Evolutionary conservation across 2,888 invertebrate species (phyloP).

Genomic region (Heterodera filipjevi): DNA sequence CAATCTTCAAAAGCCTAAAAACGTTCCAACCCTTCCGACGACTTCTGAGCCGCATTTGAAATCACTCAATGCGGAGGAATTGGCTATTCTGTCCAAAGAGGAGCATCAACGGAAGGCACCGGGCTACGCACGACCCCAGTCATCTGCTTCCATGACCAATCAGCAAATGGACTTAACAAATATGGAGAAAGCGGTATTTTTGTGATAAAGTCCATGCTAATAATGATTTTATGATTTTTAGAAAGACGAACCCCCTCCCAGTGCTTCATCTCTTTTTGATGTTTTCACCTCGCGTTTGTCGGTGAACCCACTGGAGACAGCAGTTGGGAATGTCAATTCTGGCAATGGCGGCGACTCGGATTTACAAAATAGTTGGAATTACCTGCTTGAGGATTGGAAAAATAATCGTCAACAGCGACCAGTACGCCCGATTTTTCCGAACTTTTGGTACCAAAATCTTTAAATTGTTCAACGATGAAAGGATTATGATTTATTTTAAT

Average conservation of each 20-base stretch:
- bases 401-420: constrained; percentile 7
- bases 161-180: background rate
- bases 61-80: constrained; percentile 6
- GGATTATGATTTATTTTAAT: background rate
- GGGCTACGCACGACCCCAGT: constrained; percentile 25
- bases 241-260: background rate
- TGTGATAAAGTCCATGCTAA: background rate
- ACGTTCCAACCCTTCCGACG: background rate
- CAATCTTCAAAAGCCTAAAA: background rate
- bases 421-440: background rate
- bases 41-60: background rate
- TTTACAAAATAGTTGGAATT: constrained; percentile 28
- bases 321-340: background rate
- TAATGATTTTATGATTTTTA: background rate
- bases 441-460: background rate
- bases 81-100: constrained; percentile 26
- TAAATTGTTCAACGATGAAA: no score
- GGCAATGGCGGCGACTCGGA: background rate
- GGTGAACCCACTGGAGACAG: background rate
- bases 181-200: background rate
- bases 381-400: constrained; percentile 15
- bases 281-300: constrained; percentile 15
- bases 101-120: constrained; percentile 33
- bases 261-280: constrained; percentile 2
- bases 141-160: constrained; percentile 17